Conservation (phyloP, 2,888 invertebrate species). For the Empis livida region DNA sequence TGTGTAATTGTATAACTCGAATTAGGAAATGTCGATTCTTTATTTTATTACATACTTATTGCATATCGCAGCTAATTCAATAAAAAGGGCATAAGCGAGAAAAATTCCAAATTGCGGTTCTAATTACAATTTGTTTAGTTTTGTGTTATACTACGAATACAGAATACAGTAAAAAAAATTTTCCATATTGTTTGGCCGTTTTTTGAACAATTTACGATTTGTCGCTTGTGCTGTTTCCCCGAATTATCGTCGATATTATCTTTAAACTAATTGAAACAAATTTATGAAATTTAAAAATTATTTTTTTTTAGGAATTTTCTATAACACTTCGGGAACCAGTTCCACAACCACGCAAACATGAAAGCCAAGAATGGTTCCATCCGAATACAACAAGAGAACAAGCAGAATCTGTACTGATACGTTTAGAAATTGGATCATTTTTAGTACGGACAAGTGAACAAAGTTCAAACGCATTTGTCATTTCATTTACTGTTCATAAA, state of each 20-base stretch:
- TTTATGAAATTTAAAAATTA: neutral
- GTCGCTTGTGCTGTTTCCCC: too few species aligned
- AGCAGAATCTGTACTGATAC: constrained; percentile 79
- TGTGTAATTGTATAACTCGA: too few species aligned
- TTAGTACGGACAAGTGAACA: constrained; percentile 84
- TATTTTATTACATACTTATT: too few species aligned
- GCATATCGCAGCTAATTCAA: too few species aligned
- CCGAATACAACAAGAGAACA: constrained; percentile 62
- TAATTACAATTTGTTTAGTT: neutral
- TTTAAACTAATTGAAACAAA: too few species aligned
- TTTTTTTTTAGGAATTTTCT: constrained; percentile 54
- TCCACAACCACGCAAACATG: constrained; percentile 89
- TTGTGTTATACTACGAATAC: neutral
- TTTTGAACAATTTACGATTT: too few species aligned
- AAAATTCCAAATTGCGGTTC: too few species aligned
- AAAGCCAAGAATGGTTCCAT: constrained; percentile 88
- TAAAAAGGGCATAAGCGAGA: too few species aligned
- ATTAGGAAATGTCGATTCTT: too few species aligned
- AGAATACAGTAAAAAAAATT: neutral
- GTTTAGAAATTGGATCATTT: constrained; percentile 86
- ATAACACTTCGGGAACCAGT: constrained; percentile 82
- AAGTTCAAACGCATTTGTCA: constrained; percentile 73
- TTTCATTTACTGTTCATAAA: constrained; percentile 83
- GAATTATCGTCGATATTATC: too few species aligned
- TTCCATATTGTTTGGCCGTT: too few species aligned